Percentiles rank a stretch among this genome's conserved stretches.
phyloP scores from a whole-genome alignment of 2,113 vertebrate species.

The Phocoena phocoena region DNA sequence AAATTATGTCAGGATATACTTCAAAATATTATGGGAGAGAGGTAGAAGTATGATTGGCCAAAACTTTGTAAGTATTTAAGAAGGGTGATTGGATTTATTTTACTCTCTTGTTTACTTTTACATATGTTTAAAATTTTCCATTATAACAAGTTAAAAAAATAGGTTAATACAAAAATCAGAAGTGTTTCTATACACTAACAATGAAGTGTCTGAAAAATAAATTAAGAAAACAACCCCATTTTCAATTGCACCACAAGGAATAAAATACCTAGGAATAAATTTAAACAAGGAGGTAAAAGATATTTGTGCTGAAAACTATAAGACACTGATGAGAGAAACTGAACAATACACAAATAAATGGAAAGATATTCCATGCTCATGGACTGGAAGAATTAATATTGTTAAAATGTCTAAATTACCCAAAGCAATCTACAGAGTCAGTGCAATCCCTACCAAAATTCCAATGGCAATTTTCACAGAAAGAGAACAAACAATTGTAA shows the following conservation, averaged over 20 bases:
- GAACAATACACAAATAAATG: no score
- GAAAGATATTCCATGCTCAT: no score
- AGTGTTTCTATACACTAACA: not conserved
- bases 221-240: not conserved
- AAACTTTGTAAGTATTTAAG: not conserved
- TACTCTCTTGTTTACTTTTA: not conserved
- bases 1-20: not conserved
- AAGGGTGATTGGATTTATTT: not conserved
- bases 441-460: not conserved
- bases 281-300: not conserved
- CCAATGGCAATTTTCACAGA: not conserved
- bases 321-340: no score
- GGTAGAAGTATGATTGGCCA: not conserved
- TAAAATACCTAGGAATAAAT: slow-evolving; percentile 18
- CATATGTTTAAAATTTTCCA: not conserved
- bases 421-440: not conserved
- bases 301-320: no score
- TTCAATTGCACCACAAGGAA: not conserved
- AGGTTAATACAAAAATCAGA: not conserved
- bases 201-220: not conserved
- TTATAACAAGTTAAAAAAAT: not conserved
- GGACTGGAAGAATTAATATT: no score
- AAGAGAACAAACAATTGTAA: not conserved
- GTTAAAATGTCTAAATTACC: no score
- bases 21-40: not conserved